These are phyloP conservation scores for Sphenopsis melanotis DNA, from an alignment of 2,797 vertebrate species.

Conservation along the genomic window DNA sequence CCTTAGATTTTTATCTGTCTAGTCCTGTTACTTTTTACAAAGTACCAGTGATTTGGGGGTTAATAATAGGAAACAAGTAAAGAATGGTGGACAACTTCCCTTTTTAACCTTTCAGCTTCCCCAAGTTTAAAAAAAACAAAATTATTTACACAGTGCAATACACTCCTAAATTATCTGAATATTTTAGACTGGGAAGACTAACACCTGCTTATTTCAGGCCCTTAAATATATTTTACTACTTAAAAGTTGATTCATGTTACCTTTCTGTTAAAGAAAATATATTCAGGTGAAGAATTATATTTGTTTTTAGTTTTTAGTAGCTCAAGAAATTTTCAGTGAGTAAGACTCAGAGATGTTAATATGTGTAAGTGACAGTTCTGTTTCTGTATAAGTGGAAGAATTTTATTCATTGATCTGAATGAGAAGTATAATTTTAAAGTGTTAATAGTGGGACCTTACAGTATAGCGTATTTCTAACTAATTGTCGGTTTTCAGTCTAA, in stretches of 20 bases:
- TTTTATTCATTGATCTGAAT: not conserved
- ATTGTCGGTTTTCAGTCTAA: not conserved
- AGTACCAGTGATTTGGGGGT: not conserved
- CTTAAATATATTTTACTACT: not conserved
- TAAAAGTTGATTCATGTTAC: not conserved
- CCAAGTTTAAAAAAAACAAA: not conserved
- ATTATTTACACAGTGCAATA: not conserved
- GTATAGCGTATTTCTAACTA: not conserved
- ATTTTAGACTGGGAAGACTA: not conserved
- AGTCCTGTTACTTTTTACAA: not conserved
- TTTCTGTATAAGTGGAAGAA: not conserved
- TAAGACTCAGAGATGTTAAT: not conserved
- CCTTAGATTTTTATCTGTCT: not conserved
- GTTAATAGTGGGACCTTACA: not conserved
- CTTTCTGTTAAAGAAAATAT: not conserved
- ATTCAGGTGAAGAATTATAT: not conserved
- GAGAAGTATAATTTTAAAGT: not conserved
- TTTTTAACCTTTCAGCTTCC: not conserved
- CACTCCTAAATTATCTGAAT: not conserved
- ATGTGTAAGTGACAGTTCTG: not conserved
- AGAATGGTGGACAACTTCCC: not conserved
- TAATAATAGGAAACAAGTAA: slow-evolving; percentile 23
- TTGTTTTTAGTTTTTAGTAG: not conserved
- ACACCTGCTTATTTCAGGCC: not conserved
- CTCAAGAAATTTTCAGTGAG: not conserved